Base-by-base conservation (phyloP, 2,113 vertebrate species). In the Hemibagrus wyckioides region DNA sequence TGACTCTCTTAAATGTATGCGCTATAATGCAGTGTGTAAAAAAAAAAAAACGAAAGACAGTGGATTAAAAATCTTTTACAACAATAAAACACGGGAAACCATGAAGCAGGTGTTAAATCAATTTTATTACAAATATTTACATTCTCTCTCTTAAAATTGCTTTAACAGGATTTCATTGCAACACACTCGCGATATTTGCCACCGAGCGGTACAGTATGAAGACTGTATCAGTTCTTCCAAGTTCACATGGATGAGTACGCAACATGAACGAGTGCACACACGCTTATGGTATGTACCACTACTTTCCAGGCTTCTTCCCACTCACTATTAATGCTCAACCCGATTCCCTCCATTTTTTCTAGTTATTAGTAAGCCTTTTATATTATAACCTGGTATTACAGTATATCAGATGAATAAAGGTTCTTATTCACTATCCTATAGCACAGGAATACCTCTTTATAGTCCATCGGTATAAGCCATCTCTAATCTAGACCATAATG, bases 121-220 rank as follows among this genome's bases (percentile, higher is more conserved):
- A 92, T 94, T 97, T 97, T 98, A 97, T 97, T 97, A 97, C 95
- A 97, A 94, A 94, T 96, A 96, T 96, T 89, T 96, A 97, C 95
- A 97, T 92, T 94, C 86, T 21, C 92, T 92, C 93, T 81, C 4
- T 23, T 17, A 69, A 67, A 83, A 48, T 94, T 94, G 54, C 54
- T 23, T 94, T 93, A 92, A 87, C 93, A 92, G 93, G 90, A 93
- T 93, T 94, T 93, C 92, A 94, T 92, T 93, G 91, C 92, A 93
- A 95, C 93, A 69, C 15, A 50, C 50, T 75, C 57, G 65, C 61
- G 63, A 52, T 41, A 59, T 73, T 67, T 48, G 2, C 25, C 25
- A 33, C 44, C 17, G 1, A 33, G 23, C 52, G 65, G 50, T 54
- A 13, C 17, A 76, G 39, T 36, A 82, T 6, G 33, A 67, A 82